These are phyloP conservation scores for Ceyx melanurus DNA, from an alignment of 2,113 vertebrate species.

Conservation along the genomic window DNA sequence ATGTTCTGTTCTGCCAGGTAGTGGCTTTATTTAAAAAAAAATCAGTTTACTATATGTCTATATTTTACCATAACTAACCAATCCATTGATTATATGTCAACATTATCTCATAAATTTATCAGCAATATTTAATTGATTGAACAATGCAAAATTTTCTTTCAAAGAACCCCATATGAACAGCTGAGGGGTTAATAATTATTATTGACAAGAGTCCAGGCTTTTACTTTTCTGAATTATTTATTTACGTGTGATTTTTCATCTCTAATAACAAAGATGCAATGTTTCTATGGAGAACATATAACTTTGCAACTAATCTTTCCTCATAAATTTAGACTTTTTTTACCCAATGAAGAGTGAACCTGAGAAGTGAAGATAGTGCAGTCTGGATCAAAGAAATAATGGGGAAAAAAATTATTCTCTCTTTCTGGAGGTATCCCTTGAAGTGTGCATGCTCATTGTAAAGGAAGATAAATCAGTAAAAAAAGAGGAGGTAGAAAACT, in stretches of 20 bases:
- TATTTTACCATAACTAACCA: neutral
- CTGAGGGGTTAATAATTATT: neutral
- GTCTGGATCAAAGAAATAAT: slow-evolving; percentile 10
- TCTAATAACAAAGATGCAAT: neutral
- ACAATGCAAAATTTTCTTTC: neutral
- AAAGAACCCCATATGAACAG: neutral
- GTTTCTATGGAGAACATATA: slow-evolving; percentile 17
- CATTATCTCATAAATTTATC: neutral
- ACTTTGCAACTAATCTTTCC: slow-evolving; percentile 23
- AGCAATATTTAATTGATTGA: neutral
- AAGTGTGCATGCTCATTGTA: slow-evolving; percentile 14
- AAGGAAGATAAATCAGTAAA: slow-evolving; percentile 41
- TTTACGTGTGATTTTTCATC: neutral
- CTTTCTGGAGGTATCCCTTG: slow-evolving; percentile 17
- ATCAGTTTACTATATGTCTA: neutral
- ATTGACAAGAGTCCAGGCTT: neutral
- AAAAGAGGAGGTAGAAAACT: slow-evolving; percentile 6
- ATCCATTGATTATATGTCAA: neutral
- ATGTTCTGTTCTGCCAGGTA: neutral
- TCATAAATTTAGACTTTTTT: slow-evolving; percentile 15
- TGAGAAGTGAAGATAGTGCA: neutral
- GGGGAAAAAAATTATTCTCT: neutral
- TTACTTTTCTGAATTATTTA: slow-evolving; percentile 13
- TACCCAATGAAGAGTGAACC: neutral
- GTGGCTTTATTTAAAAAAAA: neutral